Base-by-base conservation (phyloP, 2,113 vertebrate genomes). In the Turdus rufiventris region DNA sequence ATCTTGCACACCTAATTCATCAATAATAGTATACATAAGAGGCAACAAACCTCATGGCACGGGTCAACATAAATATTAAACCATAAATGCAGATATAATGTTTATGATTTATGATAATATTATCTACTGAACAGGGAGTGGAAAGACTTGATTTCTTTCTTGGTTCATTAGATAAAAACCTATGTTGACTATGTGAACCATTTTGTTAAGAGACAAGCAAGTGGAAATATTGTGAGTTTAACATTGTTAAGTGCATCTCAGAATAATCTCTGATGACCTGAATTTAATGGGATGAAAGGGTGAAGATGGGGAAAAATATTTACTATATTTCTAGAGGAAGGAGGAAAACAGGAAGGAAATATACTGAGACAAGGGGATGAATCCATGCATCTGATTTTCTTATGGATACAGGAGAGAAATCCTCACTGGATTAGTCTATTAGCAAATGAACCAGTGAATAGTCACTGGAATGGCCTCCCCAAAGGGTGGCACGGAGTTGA, bases 61-160 rank as follows among this genome's bases (percentile, higher is more conserved):
- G 96, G 70, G 51, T 77, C 48, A 96, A n/a, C 61, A 60, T 76
- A 94, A 95, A 88, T 68, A 81, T 43, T 89, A 89, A 91, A 51
- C 58, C 53, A 71, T 93, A 95, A 95, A 92, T 89, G 67, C 57
- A 78, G 34, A 23, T 77, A 80, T 45, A 45, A 45, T 45, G 10
- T 19, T 45, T 45, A 45, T 45, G 18, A 45, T 45, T 10, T 45
- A 45, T 45, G 43, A 45, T 45, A 45, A 45, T 45, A 73, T 85
- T 68, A 88, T 83, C 58, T 21, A 17, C 34, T 90, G 90, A 88
- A 62, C 33, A 86, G 63, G 14, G 12, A 34, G 53, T 53, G 56
- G 14, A 54, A 88, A 88, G 28, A 38, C 18, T 79, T 57, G 14
- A 34, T 65, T 63, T 91, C 79, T 88, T 94, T 87, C 26, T 85